Percentiles rank a stretch among this genome's conserved stretches.
Evolutionary conservation across 2,797 vertebrate genomes (phyloP).

Genomic region (Lophius americanus): DNA sequence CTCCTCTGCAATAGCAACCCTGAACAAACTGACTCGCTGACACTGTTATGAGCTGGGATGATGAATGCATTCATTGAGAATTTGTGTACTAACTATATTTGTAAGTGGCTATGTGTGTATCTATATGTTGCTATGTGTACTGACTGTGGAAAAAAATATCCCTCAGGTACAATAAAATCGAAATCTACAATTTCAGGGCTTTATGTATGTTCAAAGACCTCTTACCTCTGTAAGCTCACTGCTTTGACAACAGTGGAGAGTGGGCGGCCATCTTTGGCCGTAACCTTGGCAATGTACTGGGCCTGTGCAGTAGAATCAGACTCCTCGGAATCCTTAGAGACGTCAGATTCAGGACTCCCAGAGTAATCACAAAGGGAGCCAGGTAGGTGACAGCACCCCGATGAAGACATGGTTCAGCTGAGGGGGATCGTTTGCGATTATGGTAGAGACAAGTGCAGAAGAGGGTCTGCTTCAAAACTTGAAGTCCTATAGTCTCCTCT

Average conservation of each 20-base stretch:
- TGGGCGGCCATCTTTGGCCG: constrained; percentile 90
- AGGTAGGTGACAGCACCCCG: constrained; percentile 94
- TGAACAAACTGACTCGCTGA: no score
- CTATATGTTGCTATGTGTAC: no score
- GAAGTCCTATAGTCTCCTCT: constrained; percentile 8
- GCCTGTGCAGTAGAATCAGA: constrained; percentile 84
- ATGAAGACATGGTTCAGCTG: constrained; percentile 89
- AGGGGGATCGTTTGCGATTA: constrained; percentile 28
- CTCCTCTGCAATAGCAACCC: no score
- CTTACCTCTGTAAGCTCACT: constrained; percentile 91
- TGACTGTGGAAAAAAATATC: no score
- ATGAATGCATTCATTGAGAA: no score
- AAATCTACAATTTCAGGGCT: not conserved
- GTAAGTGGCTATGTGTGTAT: no score
- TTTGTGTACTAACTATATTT: no score
- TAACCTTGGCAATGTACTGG: constrained; percentile 93
- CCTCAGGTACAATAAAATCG: no score
- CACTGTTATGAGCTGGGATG: no score
- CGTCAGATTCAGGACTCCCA: constrained; percentile 79
- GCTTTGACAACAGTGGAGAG: constrained; percentile 94
- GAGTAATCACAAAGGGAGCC: constrained; percentile 94
- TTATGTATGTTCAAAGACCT: constrained; percentile 10
- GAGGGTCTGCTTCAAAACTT: constrained; percentile 35
- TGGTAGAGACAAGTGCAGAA: constrained; percentile 26
- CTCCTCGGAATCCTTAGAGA: constrained; percentile 91